Evolutionary conservation across 37 sponge, comb jelly and placozoan genomes (phyloP), one percentile per base, ranked within the genome.

Genomic region (Haliclona indistincta): DNA sequence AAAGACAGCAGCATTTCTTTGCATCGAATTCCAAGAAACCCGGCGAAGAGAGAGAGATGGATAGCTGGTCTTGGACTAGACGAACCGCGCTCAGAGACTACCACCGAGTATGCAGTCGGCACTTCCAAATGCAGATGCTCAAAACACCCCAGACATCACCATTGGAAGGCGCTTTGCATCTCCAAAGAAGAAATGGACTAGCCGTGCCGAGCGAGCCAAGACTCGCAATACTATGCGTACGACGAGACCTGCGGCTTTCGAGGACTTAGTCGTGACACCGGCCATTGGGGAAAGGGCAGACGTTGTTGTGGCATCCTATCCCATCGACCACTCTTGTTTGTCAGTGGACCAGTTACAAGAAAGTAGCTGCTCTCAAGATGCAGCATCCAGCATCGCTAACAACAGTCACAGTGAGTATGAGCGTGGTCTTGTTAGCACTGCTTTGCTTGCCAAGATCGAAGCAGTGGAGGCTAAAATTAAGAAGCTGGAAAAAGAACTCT

Each of bases 161-260:
- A 35, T 64, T 28, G 82, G 68, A 30, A 78, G 68, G 43, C 1
- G 78, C 26, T 76, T 76, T 43, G 77, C 77, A 30, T 76, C 77
- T 19, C 77, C 77, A 1, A 77, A 56, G 32, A 64, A 77, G 61
- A 5, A 54, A 2, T 41, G 61, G 78, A 71, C 72, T 53, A 7
- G 11, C 28, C 33, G 72, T 29, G 72, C 72, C 23, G 33, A 51
- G 55, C 47, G 72, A 49, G 72, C 72, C 29, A 49, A 5, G 37
- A 71, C 2, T 11, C 54, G 55, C 42, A 52, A 64, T 6, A 40
- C 66, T 36, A 40, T 40, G 33, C 66, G 38, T n/a, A n/a, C n/a
- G n/a, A n/a, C n/a, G n/a, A n/a, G n/a, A n/a, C n/a, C n/a, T n/a
- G n/a, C n/a, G n/a, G n/a, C n/a, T n/a, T n/a, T n/a, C n/a, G n/a